Evolutionary conservation across 2,888 invertebrate genomes (phyloP).

Genomic region (Plebejus anna): DNA sequence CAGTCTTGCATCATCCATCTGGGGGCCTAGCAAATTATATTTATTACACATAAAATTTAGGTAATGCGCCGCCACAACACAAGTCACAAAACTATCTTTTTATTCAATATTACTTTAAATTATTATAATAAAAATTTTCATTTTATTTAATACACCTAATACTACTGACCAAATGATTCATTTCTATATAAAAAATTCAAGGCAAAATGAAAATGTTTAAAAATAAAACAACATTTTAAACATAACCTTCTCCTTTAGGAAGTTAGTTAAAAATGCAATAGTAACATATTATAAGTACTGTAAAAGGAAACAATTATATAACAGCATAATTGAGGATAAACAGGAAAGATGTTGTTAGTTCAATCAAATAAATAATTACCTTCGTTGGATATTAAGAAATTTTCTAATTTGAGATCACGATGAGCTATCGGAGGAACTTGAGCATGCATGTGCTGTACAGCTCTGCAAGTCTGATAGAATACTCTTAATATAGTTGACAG

Average conservation of each 20-base stretch:
- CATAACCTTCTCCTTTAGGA: not conserved
- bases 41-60: too few relatives aligned
- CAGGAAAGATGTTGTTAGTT: constrained; percentile 29
- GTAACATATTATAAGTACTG: not conserved
- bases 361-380: constrained; percentile 66
- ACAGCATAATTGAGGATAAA: not conserved
- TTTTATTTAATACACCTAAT: too few relatives aligned
- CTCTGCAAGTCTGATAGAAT: constrained; percentile 94
- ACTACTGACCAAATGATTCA: too few relatives aligned
- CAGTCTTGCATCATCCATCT: too few relatives aligned
- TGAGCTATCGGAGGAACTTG: constrained; percentile 95
- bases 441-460: constrained; percentile 96
- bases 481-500: constrained; percentile 87
- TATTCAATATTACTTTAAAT: too few relatives aligned
- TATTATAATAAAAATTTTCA: too few relatives aligned
- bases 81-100: too few relatives aligned
- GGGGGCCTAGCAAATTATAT: too few relatives aligned
- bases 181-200: not conserved
- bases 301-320: not conserved
- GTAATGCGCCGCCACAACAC: too few relatives aligned
- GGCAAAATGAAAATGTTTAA: not conserved
- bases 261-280: not conserved
- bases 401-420: constrained; percentile 97
- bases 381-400: constrained; percentile 92
- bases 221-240: not conserved